Conservation (phyloP, 53 echinoderm and acorn worm genomes). For the Henricia sp. region DNA sequence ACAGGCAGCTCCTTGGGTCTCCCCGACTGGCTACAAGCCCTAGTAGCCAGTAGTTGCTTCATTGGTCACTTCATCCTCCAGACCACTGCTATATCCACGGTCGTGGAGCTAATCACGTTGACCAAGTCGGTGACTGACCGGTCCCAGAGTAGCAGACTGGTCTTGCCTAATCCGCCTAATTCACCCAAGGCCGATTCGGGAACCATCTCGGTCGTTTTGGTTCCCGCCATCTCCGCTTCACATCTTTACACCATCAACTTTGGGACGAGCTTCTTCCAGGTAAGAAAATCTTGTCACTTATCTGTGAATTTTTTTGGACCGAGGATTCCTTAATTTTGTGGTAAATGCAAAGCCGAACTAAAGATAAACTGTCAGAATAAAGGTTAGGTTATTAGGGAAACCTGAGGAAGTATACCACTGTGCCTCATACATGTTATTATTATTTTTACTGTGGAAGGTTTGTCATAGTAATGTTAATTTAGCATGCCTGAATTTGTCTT, state of each 20-base stretch:
- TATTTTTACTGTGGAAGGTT: no score
- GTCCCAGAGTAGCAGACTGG: slow-evolving; percentile 65
- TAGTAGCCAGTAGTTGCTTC: slow-evolving; percentile 83
- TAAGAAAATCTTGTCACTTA: slow-evolving; percentile 12
- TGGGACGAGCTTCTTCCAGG: slow-evolving; percentile 95
- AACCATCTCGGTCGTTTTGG: slow-evolving; percentile 89
- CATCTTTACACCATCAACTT: slow-evolving; percentile 90
- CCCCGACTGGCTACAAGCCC: slow-evolving; percentile 94
- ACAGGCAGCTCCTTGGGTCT: slow-evolving; percentile 79
- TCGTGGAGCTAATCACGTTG: slow-evolving; percentile 88
- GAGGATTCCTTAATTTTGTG: no score
- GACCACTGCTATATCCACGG: slow-evolving; percentile 85
- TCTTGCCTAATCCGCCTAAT: slow-evolving; percentile 96
- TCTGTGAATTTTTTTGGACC: no score
- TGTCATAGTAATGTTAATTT: no score
- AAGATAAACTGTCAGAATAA: no score
- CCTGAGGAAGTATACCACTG: no score
- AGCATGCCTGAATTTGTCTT: background rate
- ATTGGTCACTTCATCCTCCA: slow-evolving; percentile 84
- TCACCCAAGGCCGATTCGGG: slow-evolving; percentile 82
- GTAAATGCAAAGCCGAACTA: no score
- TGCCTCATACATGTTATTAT: no score
- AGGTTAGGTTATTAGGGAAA: no score
- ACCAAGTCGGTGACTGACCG: slow-evolving; percentile 87
- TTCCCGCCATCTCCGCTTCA: slow-evolving; percentile 89